phyloP scores from a whole-genome alignment of 1,140 invertebrate genomes.

The Sinonovacula constricta region DNA sequence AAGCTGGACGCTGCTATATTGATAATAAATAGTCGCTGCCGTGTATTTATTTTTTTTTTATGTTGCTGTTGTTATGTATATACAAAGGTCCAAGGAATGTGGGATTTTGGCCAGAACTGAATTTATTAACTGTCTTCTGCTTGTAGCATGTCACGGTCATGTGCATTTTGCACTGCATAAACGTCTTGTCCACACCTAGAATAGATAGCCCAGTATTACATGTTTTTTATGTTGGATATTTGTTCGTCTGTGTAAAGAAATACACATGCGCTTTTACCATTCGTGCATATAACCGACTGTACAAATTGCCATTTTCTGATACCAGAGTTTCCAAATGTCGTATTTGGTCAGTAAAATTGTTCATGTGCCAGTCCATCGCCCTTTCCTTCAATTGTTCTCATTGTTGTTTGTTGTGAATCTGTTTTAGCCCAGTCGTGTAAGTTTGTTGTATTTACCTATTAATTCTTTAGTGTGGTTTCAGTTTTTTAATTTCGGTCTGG shows the following conservation, averaged over 20 bases:
- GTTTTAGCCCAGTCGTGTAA: background rate
- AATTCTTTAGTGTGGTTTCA: background rate
- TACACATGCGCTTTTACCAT: constrained; percentile 24
- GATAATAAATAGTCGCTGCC: too few species aligned
- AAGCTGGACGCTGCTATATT: too few species aligned
- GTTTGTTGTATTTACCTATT: constrained; percentile 15
- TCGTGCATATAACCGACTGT: background rate
- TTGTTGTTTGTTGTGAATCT: constrained; percentile 13
- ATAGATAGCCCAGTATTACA: constrained; percentile 38
- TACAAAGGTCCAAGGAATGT: constrained; percentile 44
- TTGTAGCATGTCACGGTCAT: constrained; percentile 31
- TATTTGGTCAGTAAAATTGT: constrained; percentile 39
- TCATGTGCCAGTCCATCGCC: background rate
- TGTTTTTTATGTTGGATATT: constrained; percentile 35
- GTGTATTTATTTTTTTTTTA: background rate
- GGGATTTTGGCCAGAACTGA: background rate
- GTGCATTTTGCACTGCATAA: constrained; percentile 47
- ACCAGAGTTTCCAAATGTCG: constrained; percentile 14
- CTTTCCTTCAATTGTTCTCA: background rate
- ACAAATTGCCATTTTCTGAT: background rate
- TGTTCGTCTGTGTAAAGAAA: constrained; percentile 49
- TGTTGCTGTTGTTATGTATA: constrained; percentile 49
- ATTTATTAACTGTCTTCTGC: constrained; percentile 10
- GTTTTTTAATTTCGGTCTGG: background rate
- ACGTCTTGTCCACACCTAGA: constrained; percentile 49